These are phyloP conservation scores for Aspidoscelis tigris DNA, from an alignment of 2,113 vertebrate species.

Conservation along the genomic window DNA sequence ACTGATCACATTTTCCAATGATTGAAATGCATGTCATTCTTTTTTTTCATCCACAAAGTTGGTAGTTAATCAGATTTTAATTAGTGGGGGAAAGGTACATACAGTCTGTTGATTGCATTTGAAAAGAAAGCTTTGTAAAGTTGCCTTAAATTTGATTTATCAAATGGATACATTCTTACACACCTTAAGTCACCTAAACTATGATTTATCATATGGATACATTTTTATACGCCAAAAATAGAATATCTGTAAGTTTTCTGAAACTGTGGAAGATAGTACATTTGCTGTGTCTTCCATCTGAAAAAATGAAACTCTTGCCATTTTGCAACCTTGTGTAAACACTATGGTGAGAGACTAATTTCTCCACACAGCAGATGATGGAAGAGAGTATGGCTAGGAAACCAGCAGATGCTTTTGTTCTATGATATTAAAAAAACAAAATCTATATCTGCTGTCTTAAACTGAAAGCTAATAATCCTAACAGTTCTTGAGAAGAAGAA, in stretches of 20 bases:
- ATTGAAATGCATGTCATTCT: constrained; percentile 23
- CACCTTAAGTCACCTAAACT: background rate
- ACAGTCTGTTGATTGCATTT: background rate
- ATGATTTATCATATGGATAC: background rate
- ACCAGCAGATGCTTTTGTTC: background rate
- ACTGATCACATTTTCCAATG: constrained; percentile 32
- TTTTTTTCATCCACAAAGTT: background rate
- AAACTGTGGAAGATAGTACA: no score
- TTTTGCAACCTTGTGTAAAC: background rate
- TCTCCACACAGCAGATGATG: background rate
- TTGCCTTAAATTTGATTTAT: background rate
- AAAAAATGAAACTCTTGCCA: background rate
- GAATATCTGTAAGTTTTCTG: background rate
- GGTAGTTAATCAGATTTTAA: constrained; percentile 8
- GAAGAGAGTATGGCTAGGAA: background rate
- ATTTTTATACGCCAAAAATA: background rate
- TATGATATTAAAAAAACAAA: background rate
- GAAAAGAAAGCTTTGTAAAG: background rate
- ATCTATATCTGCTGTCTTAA: background rate
- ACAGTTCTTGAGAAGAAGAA: background rate
- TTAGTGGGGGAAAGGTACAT: constrained; percentile 7
- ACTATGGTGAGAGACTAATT: background rate
- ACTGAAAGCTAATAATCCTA: background rate
- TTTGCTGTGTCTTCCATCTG: no score
- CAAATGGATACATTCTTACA: background rate